Base-by-base conservation (phyloP, 2,888 invertebrate genomes). In the Eupithecia tripunctaria region DNA sequence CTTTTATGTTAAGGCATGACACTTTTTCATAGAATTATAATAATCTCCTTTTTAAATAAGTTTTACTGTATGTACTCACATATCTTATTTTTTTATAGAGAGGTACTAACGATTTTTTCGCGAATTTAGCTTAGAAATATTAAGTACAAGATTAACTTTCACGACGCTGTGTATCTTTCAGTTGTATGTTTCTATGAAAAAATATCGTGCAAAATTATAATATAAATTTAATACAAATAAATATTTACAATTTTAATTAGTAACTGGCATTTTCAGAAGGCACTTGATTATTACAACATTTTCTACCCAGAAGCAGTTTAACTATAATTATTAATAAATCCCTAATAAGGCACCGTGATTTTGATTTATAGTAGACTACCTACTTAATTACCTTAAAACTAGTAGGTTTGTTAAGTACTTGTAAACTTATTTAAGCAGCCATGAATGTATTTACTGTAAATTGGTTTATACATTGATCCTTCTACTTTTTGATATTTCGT, bases 261-360 rank as follows among this genome's bases (percentile, higher is more conserved):
- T 92, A 91, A 90, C 89, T 93, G 92, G 91, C 92, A 93, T 91
- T 91, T 89, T 88, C 82, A 87, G 87, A 92, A 93, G 92, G 92
- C 93, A 93, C 91, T 77, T 84, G 78, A 79, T 82, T 75, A 71
- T 76, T 66, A 76, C 68, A 71, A 75, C 36, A 71, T 71, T 70
- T 12, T 56, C 18, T 70, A 72, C 27, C 27, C 21, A 60, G n/a
- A 65, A 74, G 74, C 66, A 71, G 56, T 12, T 51, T 69, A 62
- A 56, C 67, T 68, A 51, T 66, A 56, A 56, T 73, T 67, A 51
- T 51, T 68, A 38, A 62, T 62, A 59, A 43, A 70, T 67, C 38
- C 15, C 38, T 67, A 43, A 59, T 36, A 75, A 72, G 72, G 75
- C 75, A 75, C 75, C 64, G 15, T 64, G 59, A 67, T 36, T 72